Evolutionary conservation across 2,888 invertebrate genomes (phyloP).

Genomic region (Pollenia amentaria): DNA sequence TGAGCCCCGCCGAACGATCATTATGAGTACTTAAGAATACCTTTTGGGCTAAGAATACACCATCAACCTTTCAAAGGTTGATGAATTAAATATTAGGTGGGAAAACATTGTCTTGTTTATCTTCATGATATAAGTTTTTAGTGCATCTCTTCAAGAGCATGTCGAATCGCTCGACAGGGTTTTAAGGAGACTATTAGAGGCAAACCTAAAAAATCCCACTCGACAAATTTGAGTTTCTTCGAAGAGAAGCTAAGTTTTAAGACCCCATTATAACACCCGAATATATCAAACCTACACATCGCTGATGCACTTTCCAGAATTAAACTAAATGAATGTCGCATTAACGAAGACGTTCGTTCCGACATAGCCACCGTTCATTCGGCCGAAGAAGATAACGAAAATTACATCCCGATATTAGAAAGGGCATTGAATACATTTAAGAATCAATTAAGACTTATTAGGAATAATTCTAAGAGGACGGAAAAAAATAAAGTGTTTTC

Average conservation of each 20-base stretch:
- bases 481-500: not conserved
- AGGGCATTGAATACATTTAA: slow-evolving; percentile 3
- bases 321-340: not conserved
- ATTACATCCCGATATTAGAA: slow-evolving; percentile 17
- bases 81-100: no score
- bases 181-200: no score
- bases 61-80: no score
- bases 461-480: not conserved
- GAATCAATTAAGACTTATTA: not conserved
- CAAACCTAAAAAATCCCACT: no score
- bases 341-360: not conserved
- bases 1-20: slow-evolving; percentile 70
- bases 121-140: no score
- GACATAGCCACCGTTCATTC: slow-evolving; percentile 16
- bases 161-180: no score
- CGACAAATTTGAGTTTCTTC: no score
- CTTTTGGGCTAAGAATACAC: slow-evolving; percentile 76
- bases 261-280: no score
- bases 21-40: slow-evolving; percentile 77
- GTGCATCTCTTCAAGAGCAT: no score
- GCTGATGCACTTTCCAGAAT: slow-evolving; percentile 27
- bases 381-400: slow-evolving; percentile 10
- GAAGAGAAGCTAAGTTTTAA: no score
- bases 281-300: no score
- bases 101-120: no score